phyloP scores from a whole-genome alignment of 2,888 invertebrate genomes.

The Phlogophora meticulosa region DNA sequence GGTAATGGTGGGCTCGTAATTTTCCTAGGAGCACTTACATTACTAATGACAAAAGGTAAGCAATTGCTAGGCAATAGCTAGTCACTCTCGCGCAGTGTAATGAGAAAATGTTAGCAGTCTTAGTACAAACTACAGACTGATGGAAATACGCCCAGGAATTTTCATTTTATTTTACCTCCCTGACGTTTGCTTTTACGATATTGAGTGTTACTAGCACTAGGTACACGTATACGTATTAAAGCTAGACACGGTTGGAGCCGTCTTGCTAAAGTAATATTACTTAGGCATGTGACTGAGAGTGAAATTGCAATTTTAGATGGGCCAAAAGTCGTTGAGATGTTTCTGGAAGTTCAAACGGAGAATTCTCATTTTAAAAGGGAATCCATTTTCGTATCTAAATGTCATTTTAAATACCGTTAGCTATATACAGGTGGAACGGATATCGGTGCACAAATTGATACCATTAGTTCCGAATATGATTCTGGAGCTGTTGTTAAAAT shows the following conservation, averaged over 20 bases:
- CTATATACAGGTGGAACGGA: too few relatives aligned
- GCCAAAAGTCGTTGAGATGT: background rate
- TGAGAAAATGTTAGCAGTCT: slow-evolving; percentile 48
- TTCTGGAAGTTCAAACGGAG: background rate
- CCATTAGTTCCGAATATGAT: too few relatives aligned
- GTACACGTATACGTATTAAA: slow-evolving; percentile 15
- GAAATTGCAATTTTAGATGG: background rate
- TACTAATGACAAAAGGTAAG: slow-evolving; percentile 62
- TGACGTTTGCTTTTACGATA: slow-evolving; percentile 49
- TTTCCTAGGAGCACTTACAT: slow-evolving; percentile 61
- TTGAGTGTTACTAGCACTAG: slow-evolving; percentile 27
- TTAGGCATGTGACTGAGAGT: slow-evolving; percentile 1
- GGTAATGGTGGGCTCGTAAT: slow-evolving; percentile 56
- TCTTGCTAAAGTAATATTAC: slow-evolving; percentile 26
- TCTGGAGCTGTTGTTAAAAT: too few relatives aligned
- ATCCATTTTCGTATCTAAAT: background rate
- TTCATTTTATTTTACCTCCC: slow-evolving; percentile 51
- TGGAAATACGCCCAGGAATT: slow-evolving; percentile 36
- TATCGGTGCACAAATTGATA: too few relatives aligned
- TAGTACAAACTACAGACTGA: background rate
- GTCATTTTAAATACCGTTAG: background rate
- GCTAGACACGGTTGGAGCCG: slow-evolving; percentile 27
- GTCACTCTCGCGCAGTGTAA: slow-evolving; percentile 32
- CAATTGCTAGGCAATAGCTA: slow-evolving; percentile 46
- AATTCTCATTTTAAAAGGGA: background rate